These are phyloP conservation scores for Cecropterus lyciades DNA, from an alignment of 1,140 invertebrate genomes.

Conservation along the genomic window DNA sequence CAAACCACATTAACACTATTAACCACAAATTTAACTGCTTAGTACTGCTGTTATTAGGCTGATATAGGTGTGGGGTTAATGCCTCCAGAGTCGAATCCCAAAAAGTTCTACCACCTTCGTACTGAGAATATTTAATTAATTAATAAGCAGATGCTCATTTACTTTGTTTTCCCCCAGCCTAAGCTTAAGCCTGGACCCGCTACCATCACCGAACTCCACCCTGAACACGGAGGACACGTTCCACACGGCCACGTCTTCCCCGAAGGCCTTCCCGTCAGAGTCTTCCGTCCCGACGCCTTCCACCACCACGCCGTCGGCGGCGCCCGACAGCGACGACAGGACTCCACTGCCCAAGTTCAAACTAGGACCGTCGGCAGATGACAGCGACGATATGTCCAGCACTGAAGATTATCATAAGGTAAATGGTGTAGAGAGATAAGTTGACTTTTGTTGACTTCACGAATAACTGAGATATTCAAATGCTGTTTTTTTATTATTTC, in stretches of 20 bases:
- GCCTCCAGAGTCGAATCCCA: too few relatives aligned
- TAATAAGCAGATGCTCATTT: too few relatives aligned
- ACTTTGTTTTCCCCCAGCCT: constrained; percentile 48
- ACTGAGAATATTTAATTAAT: too few relatives aligned
- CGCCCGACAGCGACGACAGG: constrained; percentile 47
- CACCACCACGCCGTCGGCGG: constrained; percentile 60
- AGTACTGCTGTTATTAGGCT: too few relatives aligned
- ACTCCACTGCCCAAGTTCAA: constrained; percentile 56
- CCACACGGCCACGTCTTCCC: constrained; percentile 88
- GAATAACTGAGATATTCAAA: too few relatives aligned
- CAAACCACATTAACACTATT: too few relatives aligned
- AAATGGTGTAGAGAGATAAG: too few relatives aligned
- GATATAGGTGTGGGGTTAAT: too few relatives aligned
- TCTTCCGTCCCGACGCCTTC: constrained; percentile 58
- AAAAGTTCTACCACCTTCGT: too few relatives aligned
- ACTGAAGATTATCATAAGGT: constrained; percentile 79
- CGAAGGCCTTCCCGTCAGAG: constrained; percentile 48
- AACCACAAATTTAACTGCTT: too few relatives aligned
- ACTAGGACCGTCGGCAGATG: constrained; percentile 61
- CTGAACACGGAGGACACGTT: constrained; percentile 88
- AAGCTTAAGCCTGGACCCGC: constrained; percentile 65
- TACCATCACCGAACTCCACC: constrained; percentile 62
- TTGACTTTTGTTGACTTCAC: too few relatives aligned
- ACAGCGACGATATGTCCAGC: constrained; percentile 81
- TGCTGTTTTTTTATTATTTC: too few relatives aligned